Conservation (phyloP, 1,140 invertebrate genomes). For the Platorchestia sp. region DNA sequence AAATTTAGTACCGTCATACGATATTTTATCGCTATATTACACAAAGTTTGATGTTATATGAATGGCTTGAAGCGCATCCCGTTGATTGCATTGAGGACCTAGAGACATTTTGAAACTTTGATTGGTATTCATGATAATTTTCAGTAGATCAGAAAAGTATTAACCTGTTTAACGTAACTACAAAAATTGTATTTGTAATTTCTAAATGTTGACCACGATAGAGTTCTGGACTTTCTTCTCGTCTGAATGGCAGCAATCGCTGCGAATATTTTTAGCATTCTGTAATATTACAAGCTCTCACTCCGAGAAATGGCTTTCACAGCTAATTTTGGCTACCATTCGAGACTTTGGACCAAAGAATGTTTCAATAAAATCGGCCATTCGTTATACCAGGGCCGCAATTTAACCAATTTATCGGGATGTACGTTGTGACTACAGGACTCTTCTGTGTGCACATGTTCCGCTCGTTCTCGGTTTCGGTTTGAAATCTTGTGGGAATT, state of each 20-base stretch:
- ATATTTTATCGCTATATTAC: too few relatives aligned
- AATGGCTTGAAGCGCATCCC: neutral
- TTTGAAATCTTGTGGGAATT: neutral
- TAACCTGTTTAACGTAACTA: neutral
- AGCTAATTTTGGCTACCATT: slow-evolving; percentile 12
- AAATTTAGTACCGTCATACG: too few relatives aligned
- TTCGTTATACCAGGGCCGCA: neutral
- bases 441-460: neutral
- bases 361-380: slow-evolving; percentile 14
- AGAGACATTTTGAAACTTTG: neutral
- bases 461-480: neutral
- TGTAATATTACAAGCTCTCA: neutral
- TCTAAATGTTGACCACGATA: neutral
- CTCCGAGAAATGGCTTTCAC: neutral
- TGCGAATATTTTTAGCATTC: neutral
- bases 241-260: neutral
- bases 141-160: neutral
- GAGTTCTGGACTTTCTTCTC: neutral
- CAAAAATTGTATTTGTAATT: neutral
- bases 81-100: neutral
- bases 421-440: neutral
- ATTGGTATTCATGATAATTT: neutral
- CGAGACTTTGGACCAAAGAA: neutral
- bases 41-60: neutral
- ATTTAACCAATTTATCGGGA: neutral